These are phyloP conservation scores for Chromobotia macracanthus DNA, from an alignment of 2,797 vertebrate genomes.

Conservation along the genomic window DNA sequence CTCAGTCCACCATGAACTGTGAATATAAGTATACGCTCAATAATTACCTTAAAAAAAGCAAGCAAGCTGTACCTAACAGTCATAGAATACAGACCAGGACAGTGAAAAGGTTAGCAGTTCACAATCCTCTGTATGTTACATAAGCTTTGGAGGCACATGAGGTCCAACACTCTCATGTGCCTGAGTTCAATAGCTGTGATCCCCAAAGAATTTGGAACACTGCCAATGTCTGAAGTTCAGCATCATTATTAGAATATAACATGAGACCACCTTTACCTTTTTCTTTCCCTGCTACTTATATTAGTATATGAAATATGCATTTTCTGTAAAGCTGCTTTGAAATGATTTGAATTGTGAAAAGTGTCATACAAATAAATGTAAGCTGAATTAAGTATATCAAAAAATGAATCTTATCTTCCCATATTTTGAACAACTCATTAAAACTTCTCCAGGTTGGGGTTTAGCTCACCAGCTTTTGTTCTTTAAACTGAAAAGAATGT, in stretches of 20 bases:
- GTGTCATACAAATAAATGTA: too few relatives aligned
- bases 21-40: neutral
- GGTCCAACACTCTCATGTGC: conserved; percentile 38
- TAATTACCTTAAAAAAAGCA: neutral
- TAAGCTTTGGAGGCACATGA: conserved; percentile 54
- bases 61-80: neutral
- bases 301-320: too few relatives aligned
- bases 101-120: conserved; percentile 18
- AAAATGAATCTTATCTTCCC: neutral
- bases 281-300: neutral
- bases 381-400: neutral
- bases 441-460: neutral
- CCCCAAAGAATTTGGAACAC: conserved; percentile 32
- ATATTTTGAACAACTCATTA: neutral
- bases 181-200: conserved; percentile 54
- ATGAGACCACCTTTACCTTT: neutral
- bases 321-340: too few relatives aligned
- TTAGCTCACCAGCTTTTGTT: neutral
- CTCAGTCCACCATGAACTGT: conserved; percentile 95
- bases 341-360: too few relatives aligned
- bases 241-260: neutral
- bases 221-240: conserved; percentile 42
- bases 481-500: neutral
- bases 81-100: neutral
- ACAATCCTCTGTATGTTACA: neutral